Evolutionary conservation across 2,888 invertebrate species (phyloP), one percentile per base, ranked within the genome.

Genomic region (Amphipoea lucens): DNA sequence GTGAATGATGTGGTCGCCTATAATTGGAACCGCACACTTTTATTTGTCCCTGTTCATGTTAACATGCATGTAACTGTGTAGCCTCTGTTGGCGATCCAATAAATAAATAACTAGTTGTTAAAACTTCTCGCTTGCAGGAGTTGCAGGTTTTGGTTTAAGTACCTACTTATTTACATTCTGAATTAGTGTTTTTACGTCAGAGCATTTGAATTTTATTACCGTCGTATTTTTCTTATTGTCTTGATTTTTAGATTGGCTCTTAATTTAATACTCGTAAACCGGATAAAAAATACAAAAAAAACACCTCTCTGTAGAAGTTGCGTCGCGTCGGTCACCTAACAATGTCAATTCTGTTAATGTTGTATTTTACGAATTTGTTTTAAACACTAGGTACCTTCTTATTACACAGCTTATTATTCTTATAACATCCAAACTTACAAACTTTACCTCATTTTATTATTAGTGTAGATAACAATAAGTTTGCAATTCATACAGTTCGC

Each of bases 151-250:
- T 45, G 6, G 65, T 57, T 40, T 29, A 29, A 29, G 29, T 29
- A 29, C 29, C 1, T 40, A 62, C 29, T 29, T 40, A 62, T 57
- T 40, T 23, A 3, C 12, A 57, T 77, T 65, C 17, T 20, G 17
- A 77, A 48, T 48, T 14, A 29, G n/a, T 57, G 20, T 67, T 7
- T 51, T 14, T 40, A 29, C 78, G 51, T 78, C 42, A 67, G 1
- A 29, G 11, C 11, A 48, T 48, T 48, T 69, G 12, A 36, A 11
- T 51, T 36, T 72, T 2, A 57, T 42, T 29, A 11, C 4, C 14
- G 7, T 66, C 14, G 0, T 23, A n/a, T 40, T 17, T 45, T 66
- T 67, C 12, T 29, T 20, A 4, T 40, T 11, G 9, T 62, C 6
- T 14, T n/a, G 2, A 20, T 48, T 42, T 54, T 48, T 57, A 42